These are phyloP conservation scores for Rhabdomys pumilio DNA, from an alignment of 2,797 vertebrate genomes.

Conservation along the genomic window DNA sequence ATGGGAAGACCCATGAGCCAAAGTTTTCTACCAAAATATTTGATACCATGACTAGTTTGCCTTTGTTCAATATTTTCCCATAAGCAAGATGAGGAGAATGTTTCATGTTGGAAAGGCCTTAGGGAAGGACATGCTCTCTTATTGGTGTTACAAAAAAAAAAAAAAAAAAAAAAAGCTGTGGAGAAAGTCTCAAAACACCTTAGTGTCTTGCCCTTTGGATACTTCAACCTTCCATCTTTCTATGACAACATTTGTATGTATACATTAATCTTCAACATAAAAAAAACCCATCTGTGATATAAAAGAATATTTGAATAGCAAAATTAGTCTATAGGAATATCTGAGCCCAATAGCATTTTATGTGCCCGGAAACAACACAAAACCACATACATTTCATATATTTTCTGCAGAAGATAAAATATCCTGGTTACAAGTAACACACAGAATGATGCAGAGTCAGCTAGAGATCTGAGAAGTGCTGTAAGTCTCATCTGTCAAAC, in stretches of 20 bases:
- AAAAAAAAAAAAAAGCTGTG: too few species aligned
- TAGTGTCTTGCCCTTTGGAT: background rate
- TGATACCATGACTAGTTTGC: fast-evolving
- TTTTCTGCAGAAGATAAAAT: background rate
- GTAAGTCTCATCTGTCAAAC: background rate
- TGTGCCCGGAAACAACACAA: fast-evolving
- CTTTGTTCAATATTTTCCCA: background rate
- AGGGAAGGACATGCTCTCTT: too few species aligned
- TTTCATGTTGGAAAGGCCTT: background rate
- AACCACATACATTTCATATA: background rate
- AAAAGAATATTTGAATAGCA: background rate
- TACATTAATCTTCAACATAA: background rate
- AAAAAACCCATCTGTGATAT: background rate
- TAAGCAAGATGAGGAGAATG: background rate
- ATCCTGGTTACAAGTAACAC: background rate
- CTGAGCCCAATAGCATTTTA: background rate
- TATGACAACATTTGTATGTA: background rate
- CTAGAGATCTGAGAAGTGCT: background rate
- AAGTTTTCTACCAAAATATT: too few species aligned
- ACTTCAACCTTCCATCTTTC: background rate
- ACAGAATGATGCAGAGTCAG: too few species aligned
- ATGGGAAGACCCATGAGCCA: background rate
- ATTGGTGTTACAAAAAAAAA: too few species aligned
- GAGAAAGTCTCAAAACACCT: background rate
- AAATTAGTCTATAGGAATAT: too few species aligned